phyloP scores from a whole-genome alignment of 1,140 invertebrate species.

The Alviniconcha marisindica region DNA sequence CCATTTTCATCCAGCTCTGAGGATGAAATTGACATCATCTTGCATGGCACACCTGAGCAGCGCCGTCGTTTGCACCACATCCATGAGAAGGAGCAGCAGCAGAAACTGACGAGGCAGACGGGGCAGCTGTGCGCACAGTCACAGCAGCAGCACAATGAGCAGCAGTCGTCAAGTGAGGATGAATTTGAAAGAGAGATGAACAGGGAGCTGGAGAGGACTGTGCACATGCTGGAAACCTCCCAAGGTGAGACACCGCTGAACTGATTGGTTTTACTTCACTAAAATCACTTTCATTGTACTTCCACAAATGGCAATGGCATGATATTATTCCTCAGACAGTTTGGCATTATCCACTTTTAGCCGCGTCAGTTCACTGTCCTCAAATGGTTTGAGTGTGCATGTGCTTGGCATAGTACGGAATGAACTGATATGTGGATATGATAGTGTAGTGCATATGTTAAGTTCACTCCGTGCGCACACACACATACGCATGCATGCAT shows the following conservation, averaged over 20 bases:
- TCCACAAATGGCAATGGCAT: too few relatives aligned
- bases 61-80: slow-evolving; percentile 50
- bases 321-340: too few relatives aligned
- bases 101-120: not conserved
- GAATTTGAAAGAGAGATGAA: slow-evolving; percentile 74
- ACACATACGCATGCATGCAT: too few relatives aligned
- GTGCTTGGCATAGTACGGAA: too few relatives aligned
- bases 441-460: too few relatives aligned
- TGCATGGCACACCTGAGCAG: slow-evolving; percentile 64
- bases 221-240: slow-evolving; percentile 60
- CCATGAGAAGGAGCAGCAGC: slow-evolving; percentile 35
- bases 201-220: slow-evolving; percentile 59
- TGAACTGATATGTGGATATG: too few relatives aligned
- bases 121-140: slow-evolving; percentile 24
- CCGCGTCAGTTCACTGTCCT: too few relatives aligned
- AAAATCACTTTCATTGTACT: too few relatives aligned
- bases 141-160: not conserved
- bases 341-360: too few relatives aligned
- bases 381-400: too few relatives aligned
- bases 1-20: slow-evolving; percentile 60
- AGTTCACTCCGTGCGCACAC: too few relatives aligned
- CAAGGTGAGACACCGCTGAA: slow-evolving; percentile 43
- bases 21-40: slow-evolving; percentile 67
- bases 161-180: slow-evolving; percentile 61
- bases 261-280: too few relatives aligned